Evolutionary conservation across 2,113 vertebrate genomes (phyloP).

Genomic region (Cavia aperea): DNA sequence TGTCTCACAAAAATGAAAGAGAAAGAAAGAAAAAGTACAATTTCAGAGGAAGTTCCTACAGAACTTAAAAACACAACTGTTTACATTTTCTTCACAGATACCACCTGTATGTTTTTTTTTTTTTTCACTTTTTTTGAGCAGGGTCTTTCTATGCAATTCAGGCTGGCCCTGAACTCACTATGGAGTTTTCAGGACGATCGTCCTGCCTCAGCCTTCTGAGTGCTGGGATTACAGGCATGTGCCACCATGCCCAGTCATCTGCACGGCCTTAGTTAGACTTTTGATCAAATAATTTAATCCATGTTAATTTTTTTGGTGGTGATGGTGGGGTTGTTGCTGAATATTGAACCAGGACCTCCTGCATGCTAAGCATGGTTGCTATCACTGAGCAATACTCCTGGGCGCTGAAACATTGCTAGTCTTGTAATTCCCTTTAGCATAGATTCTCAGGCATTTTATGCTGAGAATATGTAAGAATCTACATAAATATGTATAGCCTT

Average conservation of each 20-base stretch:
- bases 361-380: not conserved
- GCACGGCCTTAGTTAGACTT: not conserved
- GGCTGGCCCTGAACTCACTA: not conserved
- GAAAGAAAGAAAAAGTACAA: not conserved
- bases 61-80: not conserved
- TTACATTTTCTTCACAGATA: slow-evolving; percentile 29
- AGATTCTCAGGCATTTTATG: slow-evolving; percentile 30
- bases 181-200: not conserved
- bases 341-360: not conserved
- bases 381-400: not conserved
- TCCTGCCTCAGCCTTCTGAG: not conserved
- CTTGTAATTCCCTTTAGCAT: slow-evolving; percentile 32
- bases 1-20: not conserved
- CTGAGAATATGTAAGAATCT: not conserved
- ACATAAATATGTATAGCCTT: not conserved
- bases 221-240: not conserved
- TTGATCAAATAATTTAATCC: slow-evolving; percentile 43
- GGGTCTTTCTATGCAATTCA: not conserved
- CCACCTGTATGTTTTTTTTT: not conserved
- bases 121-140: not conserved
- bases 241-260: not conserved
- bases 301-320: not conserved
- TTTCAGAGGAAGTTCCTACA: not conserved
- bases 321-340: not conserved
- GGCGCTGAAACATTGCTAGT: slow-evolving; percentile 14